These are phyloP conservation scores for Tragopan temminckii DNA, from an alignment of 2,797 vertebrate genomes.

Conservation along the genomic window DNA sequence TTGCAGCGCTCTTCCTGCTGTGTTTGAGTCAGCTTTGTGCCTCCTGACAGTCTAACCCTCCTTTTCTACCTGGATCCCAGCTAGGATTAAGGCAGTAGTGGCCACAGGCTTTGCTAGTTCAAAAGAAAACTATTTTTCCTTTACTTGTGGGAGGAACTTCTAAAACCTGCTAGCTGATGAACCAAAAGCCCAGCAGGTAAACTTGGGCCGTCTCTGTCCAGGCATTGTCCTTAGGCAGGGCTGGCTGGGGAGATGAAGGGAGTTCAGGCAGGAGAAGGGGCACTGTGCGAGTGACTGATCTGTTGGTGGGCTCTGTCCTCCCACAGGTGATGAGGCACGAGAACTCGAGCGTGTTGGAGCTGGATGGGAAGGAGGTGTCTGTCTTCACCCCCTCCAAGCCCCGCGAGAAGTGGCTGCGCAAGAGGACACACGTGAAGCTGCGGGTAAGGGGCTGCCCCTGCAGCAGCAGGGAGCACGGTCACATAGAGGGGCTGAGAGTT, in stretches of 20 bases:
- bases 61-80: neutral
- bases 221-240: neutral
- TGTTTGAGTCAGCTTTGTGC: neutral
- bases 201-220: neutral
- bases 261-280: neutral
- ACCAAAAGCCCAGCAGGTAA: neutral
- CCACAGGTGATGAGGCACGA: slow-evolving; percentile 96
- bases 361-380: slow-evolving; percentile 96
- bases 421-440: slow-evolving; percentile 97
- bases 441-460: slow-evolving; percentile 81
- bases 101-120: neutral
- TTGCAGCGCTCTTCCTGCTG: neutral
- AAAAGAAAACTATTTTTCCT: neutral
- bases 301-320: neutral
- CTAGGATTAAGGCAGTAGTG: neutral
- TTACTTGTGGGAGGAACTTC: neutral
- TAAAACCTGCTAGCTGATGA: neutral
- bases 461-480: neutral
- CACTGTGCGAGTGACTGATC: neutral
- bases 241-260: neutral
- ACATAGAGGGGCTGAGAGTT: neutral
- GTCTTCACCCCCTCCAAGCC: slow-evolving; percentile 98
- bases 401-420: slow-evolving; percentile 96
- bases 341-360: slow-evolving; percentile 93
- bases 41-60: neutral